These are phyloP conservation scores for Egretta garzetta DNA, from an alignment of 2,113 vertebrate genomes.

Conservation along the genomic window DNA sequence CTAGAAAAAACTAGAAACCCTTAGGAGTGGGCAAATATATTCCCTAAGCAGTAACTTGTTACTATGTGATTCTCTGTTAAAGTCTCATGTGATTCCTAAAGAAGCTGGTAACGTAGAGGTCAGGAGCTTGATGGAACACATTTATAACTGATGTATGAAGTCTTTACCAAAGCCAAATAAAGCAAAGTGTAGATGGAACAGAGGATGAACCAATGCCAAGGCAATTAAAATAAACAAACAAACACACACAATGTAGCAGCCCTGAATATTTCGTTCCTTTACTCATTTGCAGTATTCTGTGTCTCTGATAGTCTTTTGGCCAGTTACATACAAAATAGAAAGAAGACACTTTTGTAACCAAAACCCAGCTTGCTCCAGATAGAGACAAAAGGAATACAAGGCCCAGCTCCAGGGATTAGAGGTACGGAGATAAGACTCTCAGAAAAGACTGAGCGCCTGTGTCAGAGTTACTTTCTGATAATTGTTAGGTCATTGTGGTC, in stretches of 20 bases:
- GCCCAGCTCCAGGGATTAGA: not conserved
- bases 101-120: not conserved
- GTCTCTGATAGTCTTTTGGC: not conserved
- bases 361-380: not conserved
- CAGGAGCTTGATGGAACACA: not conserved
- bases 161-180: not conserved
- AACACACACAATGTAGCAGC: not conserved
- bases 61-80: not conserved
- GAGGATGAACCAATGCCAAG: not conserved
- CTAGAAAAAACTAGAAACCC: not conserved
- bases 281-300: not conserved
- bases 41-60: not conserved
- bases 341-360: not conserved
- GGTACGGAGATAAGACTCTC: not conserved
- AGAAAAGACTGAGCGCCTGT: not conserved
- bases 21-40: accelerated
- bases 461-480: not conserved
- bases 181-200: not conserved
- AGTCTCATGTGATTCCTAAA: not conserved
- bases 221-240: not conserved
- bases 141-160: not conserved
- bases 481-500: not conserved
- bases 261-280: not conserved
- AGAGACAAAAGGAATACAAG: not conserved
- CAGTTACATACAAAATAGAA: not conserved